Base-by-base conservation (phyloP, 2,113 vertebrate species). In the Phodopus roborovskii region DNA sequence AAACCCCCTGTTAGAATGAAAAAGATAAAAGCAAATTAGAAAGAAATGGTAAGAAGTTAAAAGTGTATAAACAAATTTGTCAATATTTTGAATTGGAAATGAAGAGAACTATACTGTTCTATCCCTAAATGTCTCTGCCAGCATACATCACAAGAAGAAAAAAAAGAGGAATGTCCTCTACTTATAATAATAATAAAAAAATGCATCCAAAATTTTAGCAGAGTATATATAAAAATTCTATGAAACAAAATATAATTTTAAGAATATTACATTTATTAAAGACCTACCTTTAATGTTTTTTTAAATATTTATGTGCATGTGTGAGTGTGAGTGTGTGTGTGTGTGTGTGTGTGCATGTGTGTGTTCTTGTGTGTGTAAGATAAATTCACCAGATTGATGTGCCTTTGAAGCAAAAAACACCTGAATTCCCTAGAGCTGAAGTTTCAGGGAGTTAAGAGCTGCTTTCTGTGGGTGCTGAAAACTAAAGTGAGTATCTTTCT, bases 81-180 rank as follows among this genome's bases (percentile, higher is more conserved):
- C 10, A 91, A 45, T 30, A 60, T 30, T 22, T 58, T 39, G 0
- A 64, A 4, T 39, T 53, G 5, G 78, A 58, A 88, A 45, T n/a
- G 7, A 30, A 82, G 42, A 20, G 39, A 77, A 22, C 66, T 7
- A 68, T 1, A 48, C 5, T 50, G 4, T 30, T 48, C 1, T 7
- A 15, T 36, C 33, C 36, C 56, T 45, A 36, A 4, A 28, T 1
- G 1, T 1, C 22, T 90, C 19, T 71, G 20, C 30, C 77, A 62
- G 62, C 3, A 28, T 2, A 68, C 22, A 3, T 11, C 30, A 11
- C 4, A 84, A 10, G 13, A 17, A 24, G 16, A 33, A 28, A 7
- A 33, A 19, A 42, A 7, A 19, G 13, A 39, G 10, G 0, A 53
- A 39, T 1, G 1, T 13, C 56, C 8, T 42, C 50, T 0, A 36